phyloP scores from a whole-genome alignment of 2,888 invertebrate genomes.

The Tiliacea citrago region DNA sequence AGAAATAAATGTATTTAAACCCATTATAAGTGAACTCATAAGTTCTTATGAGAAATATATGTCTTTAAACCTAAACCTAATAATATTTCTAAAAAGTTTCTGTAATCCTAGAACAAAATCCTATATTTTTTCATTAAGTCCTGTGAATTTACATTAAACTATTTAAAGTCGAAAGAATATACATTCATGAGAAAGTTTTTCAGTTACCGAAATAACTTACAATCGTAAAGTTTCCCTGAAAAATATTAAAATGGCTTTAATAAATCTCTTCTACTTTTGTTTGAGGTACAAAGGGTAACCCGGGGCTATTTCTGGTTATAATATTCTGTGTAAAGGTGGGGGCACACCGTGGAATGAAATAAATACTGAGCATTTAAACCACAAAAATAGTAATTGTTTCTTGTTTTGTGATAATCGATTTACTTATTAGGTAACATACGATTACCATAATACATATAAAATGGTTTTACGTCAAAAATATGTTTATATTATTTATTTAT shows the following conservation, averaged over 20 bases:
- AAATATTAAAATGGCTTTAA: constrained; percentile 24
- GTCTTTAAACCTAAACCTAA: no score
- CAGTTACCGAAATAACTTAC: constrained; percentile 13
- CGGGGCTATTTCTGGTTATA: constrained; percentile 31
- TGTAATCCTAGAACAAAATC: no score
- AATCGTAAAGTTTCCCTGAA: not conserved
- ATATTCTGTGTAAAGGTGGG: constrained; percentile 21
- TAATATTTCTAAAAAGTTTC: no score
- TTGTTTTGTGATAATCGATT: not conserved
- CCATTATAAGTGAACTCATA: no score
- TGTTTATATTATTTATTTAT: no score
- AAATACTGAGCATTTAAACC: not conserved
- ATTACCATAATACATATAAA: not conserved
- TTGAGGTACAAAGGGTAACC: constrained; percentile 38
- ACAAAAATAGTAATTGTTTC: not conserved
- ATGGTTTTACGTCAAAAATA: no score
- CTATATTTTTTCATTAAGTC: no score
- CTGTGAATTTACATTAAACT: no score
- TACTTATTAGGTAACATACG: no score
- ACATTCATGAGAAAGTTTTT: not conserved
- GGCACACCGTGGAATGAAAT: not conserved
- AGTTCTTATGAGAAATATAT: no score
- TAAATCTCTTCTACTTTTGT: constrained; percentile 21
- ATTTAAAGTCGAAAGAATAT: no score
- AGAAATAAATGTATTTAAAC: no score